phyloP scores from a whole-genome alignment of 2,797 vertebrate genomes.

The Paguma larvata region DNA sequence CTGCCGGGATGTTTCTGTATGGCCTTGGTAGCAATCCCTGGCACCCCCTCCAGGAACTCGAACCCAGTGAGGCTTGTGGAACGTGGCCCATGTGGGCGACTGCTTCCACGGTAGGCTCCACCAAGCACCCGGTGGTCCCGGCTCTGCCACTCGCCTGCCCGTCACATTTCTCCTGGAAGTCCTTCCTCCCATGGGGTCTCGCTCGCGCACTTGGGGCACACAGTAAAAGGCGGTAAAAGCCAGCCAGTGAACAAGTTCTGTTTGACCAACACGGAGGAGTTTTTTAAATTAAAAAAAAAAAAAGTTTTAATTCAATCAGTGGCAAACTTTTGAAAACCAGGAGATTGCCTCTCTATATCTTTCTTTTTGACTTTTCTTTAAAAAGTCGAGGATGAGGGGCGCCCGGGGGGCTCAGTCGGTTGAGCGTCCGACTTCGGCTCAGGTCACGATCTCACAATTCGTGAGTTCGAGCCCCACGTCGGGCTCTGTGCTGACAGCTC shows the following conservation, averaged over 20 bases:
- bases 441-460: too few species aligned
- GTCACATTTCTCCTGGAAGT: fast-evolving
- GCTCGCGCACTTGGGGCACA: background rate
- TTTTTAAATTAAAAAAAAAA: background rate
- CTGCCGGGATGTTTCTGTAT: background rate
- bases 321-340: constrained; percentile 12
- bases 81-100: fast-evolving
- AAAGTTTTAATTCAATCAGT: background rate
- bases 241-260: background rate
- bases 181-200: background rate
- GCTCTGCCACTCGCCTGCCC: too few species aligned
- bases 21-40: background rate
- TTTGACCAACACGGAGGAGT: background rate
- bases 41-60: background rate
- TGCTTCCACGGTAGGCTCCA: fast-evolving
- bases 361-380: background rate
- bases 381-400: background rate
- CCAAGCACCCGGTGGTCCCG: fast-evolving
- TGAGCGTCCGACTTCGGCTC: too few species aligned
- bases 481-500: too few species aligned
- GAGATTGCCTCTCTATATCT: background rate
- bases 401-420: too few species aligned
- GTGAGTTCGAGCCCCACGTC: too few species aligned
- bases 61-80: fast-evolving
- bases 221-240: background rate